Evolutionary conservation across 2,797 vertebrate species (phyloP).

Genomic region (Bucorvus abyssinicus): DNA sequence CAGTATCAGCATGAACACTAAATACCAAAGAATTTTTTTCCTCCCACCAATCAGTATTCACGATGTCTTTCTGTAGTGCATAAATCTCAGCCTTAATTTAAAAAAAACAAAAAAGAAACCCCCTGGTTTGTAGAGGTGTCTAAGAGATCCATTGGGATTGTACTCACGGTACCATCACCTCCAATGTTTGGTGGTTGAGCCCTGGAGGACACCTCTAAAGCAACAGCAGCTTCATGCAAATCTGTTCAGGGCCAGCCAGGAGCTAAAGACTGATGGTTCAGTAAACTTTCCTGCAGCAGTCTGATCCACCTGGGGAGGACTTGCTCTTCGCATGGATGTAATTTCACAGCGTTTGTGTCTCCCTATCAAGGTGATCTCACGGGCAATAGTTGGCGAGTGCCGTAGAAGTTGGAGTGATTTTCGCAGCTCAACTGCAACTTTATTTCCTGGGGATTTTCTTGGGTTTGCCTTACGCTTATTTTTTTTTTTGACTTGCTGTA

Average conservation of each 20-base stretch:
- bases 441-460: not conserved
- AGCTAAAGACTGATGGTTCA: not conserved
- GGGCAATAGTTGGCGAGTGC: not conserved
- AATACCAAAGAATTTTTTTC: not conserved
- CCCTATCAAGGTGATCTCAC: not conserved
- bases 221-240: not conserved
- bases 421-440: not conserved
- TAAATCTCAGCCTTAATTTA: not conserved
- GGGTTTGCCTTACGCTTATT: not conserved
- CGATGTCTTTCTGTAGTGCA: not conserved
- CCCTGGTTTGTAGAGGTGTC: too few relatives aligned
- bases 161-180: not conserved
- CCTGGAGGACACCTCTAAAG: not conserved
- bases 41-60: not conserved
- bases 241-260: not conserved
- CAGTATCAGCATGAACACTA: not conserved
- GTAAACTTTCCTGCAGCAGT: not conserved
- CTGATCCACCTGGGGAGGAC: not conserved
- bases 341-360: not conserved
- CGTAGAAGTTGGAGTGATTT: not conserved
- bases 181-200: not conserved
- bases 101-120: not conserved
- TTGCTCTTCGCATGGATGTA: not conserved
- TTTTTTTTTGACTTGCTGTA: not conserved
- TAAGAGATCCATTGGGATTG: not conserved